These are phyloP conservation scores for Caretta caretta DNA, from an alignment of 2,113 vertebrate species.

Conservation along the genomic window DNA sequence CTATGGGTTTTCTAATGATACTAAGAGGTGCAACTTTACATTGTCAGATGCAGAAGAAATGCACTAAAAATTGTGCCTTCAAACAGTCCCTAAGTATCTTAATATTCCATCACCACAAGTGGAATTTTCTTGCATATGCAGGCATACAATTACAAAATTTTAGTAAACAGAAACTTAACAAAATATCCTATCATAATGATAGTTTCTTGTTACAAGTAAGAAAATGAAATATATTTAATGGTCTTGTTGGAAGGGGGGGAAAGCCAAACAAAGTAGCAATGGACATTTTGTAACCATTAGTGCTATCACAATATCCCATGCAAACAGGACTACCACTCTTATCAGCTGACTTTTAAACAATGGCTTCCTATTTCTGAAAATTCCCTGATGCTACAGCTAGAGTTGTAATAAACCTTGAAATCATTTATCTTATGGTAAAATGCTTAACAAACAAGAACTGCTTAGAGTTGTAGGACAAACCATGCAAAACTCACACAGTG, in stretches of 20 bases:
- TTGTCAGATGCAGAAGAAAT: background rate
- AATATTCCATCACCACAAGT: background rate
- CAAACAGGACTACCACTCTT: background rate
- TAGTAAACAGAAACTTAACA: background rate
- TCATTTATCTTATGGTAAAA: background rate
- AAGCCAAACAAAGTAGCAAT: no score
- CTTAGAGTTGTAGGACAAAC: background rate
- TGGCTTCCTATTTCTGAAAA: background rate
- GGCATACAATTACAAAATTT: background rate
- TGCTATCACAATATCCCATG: no score
- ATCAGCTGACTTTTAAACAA: background rate
- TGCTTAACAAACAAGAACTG: background rate
- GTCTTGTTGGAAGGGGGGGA: no score
- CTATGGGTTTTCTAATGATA: background rate
- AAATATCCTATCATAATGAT: background rate
- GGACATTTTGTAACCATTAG: background rate
- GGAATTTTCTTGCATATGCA: background rate
- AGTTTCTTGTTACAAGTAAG: background rate
- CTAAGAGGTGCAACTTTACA: background rate
- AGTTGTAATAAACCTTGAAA: background rate
- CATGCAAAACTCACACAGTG: background rate
- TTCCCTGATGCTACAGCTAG: background rate
- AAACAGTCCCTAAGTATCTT: background rate
- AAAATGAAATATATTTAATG: background rate
- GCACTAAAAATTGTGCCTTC: background rate